phyloP scores from a whole-genome alignment of 2,113 vertebrate genomes.

The Notechis scutatus region DNA sequence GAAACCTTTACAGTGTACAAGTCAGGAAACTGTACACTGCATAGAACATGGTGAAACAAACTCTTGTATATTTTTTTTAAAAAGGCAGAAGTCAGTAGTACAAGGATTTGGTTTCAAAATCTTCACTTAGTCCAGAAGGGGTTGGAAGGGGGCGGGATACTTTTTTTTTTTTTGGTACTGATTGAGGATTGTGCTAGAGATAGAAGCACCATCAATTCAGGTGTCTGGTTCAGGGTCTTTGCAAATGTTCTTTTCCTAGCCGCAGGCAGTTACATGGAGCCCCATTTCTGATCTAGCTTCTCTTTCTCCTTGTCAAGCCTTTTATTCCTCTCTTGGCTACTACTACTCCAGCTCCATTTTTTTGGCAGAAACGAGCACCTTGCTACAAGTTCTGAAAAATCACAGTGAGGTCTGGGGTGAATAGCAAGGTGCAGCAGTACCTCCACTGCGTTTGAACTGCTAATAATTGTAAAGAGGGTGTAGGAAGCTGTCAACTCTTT shows the following conservation, averaged over 20 bases:
- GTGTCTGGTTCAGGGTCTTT: not conserved
- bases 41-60: no score
- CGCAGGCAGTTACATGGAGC: not conserved
- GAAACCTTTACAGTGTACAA: no score
- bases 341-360: not conserved
- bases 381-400: not conserved
- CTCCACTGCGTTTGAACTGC: not conserved
- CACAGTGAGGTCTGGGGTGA: fast-evolving
- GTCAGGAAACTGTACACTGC: no score
- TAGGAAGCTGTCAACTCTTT: not conserved
- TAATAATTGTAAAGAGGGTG: not conserved
- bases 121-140: not conserved
- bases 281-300: not conserved
- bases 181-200: not conserved
- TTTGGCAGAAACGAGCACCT: not conserved
- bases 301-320: not conserved
- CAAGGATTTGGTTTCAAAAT: not conserved
- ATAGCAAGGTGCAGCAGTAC: not conserved
- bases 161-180: no score
- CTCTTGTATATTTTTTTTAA: no score
- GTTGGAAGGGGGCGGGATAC: not conserved
- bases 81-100: no score
- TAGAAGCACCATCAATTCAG: not conserved
- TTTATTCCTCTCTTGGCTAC: not conserved
- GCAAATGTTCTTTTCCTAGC: not conserved